Percentiles rank a stretch among this genome's conserved stretches.
These are phyloP conservation scores for Nannospalax galili DNA, from an alignment of 2,113 vertebrate species.

Conservation along the genomic window DNA sequence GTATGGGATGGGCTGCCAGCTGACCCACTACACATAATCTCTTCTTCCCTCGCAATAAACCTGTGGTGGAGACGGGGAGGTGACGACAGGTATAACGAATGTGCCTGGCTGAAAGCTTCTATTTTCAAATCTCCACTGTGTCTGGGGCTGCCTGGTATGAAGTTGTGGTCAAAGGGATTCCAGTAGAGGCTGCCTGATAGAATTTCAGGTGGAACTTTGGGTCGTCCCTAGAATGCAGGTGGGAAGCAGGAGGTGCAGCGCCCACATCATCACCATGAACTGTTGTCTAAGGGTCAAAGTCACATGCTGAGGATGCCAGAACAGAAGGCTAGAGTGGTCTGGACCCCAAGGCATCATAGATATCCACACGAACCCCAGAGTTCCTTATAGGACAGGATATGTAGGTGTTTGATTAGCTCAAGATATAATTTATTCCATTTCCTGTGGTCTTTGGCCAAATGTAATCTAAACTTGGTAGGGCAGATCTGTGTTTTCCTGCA, in stretches of 20 bases:
- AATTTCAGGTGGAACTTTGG: neutral
- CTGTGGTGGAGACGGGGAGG: accelerated
- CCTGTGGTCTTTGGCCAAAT: neutral
- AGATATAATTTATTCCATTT: neutral
- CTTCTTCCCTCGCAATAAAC: neutral
- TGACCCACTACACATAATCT: too few relatives aligned
- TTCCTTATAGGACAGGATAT: neutral
- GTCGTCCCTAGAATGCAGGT: neutral
- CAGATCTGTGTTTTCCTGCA: neutral
- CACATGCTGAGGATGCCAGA: accelerated
- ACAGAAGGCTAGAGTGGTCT: neutral
- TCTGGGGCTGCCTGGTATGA: too few relatives aligned
- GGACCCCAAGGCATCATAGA: accelerated
- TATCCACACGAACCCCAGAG: neutral
- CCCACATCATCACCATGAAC: neutral
- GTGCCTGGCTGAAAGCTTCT: neutral
- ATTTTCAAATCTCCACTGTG: accelerated
- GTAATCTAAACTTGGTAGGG: too few relatives aligned
- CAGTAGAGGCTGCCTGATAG: neutral
- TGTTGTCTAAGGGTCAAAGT: neutral
- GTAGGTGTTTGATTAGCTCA: too few relatives aligned
- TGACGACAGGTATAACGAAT: neutral
- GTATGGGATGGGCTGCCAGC: accelerated
- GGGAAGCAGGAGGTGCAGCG: neutral
- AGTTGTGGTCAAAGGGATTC: neutral